Base-by-base conservation (phyloP, 2,113 vertebrate genomes). In the Osmerus mordax region DNA sequence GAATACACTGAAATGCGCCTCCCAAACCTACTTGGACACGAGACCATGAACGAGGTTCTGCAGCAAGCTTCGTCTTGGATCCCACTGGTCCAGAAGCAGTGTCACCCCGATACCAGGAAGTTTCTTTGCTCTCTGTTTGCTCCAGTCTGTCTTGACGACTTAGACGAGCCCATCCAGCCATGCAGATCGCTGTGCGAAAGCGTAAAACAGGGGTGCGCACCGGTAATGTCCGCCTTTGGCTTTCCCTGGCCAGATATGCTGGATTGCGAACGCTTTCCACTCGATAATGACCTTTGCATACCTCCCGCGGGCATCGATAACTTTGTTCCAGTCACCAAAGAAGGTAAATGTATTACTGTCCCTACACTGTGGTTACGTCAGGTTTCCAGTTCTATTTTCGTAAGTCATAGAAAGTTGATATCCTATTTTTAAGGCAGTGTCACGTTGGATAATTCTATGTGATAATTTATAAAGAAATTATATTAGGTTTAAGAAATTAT, bases 241-340 rank as follows among this genome's bases (percentile, higher is more conserved):
- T 99, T 96, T 77, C 97, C 96, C 8, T 99, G 97, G 97, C 97
- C 97, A 0, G 95, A 96, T 81, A 99, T 99, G 96, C 87, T 99
- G 73, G 93, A 98, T 77, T 99, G 97, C 78, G 89, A 88, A 63
- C 96, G 95, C 2, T 99, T 99, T 80, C 96, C 97, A 16, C 88
- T 89, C 53, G 96, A 99, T 88, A 97, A 99, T 71, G 97, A 99
- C 84, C 90, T 99, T 59, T 99, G 97, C 88, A 98, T 99, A 72
- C 96, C 96, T 0, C 95, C 95, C n/a, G 95, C 93, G 11, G 90
- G 89, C 84, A 81, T 81, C 28, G 95, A 96, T 32, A 92, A 92
- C 84, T 79, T 91, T 51, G 91, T 92, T 70, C 93, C 94, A 0
- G 92, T 89, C 80, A 95, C 96, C 18, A 91, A 89, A 68, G 95